Conservation (phyloP, 2,888 invertebrate species). For the Augochlorella aurata region DNA sequence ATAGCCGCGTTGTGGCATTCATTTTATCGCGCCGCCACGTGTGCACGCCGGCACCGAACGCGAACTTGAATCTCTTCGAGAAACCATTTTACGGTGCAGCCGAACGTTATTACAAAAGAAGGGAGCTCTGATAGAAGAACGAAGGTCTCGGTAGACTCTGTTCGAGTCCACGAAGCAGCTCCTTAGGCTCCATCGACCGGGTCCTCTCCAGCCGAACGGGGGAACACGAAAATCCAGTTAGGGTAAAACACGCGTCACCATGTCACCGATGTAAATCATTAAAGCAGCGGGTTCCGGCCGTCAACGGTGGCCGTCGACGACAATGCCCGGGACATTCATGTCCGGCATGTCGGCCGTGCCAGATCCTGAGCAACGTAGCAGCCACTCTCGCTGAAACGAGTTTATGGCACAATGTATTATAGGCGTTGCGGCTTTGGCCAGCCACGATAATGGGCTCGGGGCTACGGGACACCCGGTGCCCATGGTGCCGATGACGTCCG, state of each 20-base stretch:
- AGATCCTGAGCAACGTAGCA: constrained; percentile 19
- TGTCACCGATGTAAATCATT: constrained; percentile 33
- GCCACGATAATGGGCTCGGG: constrained; percentile 30
- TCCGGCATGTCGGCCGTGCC: constrained; percentile 21
- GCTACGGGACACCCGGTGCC: constrained; percentile 8
- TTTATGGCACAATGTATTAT: constrained; percentile 27
- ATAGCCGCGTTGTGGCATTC: constrained; percentile 53
- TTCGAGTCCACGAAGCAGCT: background rate
- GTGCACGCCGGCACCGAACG: background rate
- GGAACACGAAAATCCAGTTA: constrained; percentile 30
- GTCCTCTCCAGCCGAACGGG: background rate
- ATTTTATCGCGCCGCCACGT: constrained; percentile 56
- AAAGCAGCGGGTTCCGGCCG: constrained; percentile 17
- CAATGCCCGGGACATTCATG: constrained; percentile 24
- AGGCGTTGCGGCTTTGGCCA: constrained; percentile 22
- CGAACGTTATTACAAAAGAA: background rate
- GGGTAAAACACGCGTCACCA: constrained; percentile 35
- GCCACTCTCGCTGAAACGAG: constrained; percentile 24
- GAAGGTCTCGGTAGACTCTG: background rate
- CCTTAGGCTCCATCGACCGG: background rate
- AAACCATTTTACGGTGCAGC: background rate
- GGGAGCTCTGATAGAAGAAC: background rate
- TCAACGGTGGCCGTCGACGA: constrained; percentile 21
- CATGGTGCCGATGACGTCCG: constrained; percentile 30
- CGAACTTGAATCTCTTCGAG: constrained; percentile 15